Evolutionary conservation across 2,888 invertebrate genomes (phyloP), one percentile per base, ranked within the genome.

Genomic region (Ichneumoninae sp.): DNA sequence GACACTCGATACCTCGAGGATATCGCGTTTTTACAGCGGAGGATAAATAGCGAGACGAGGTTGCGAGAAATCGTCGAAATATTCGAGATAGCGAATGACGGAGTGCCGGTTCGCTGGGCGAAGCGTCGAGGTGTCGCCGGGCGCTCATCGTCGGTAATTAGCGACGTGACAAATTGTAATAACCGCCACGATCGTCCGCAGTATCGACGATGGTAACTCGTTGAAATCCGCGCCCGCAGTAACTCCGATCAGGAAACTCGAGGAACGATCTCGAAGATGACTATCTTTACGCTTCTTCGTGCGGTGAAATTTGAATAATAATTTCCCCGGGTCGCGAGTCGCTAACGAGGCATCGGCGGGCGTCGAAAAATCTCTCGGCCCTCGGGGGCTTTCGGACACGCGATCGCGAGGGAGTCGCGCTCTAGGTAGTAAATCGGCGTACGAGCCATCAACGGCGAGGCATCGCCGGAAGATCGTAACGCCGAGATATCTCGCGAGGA

Each of bases 331-430:
- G 50, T 76, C 52, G 66, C 78, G 71, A 22, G 76, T 47, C 71
- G 74, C 63, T 82, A 83, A 85, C 75, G 78, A 86, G 85, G 26
- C 63, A 81, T 84, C 78, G 81, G 63, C 70, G 65, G 80, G 83
- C 80, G 77, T 81, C 74, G 73, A 83, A 81, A 81, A 83, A 60
- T 60, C 13, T 81, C 74, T 76, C 77, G 80, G 75, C 73, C 80
- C 76, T 73, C 44, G n/a, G 83, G 79, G 70, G n/a, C 8, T 4
- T 66, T 47, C 65, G 19, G 26, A 80, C 79, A 81, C 83, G 80
- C 80, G 60, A 70, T 83, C 83, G 68, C 60, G 74, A 80, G 50
- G 75, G 74, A 74, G 33, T 65, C 19, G 13, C 19, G 50, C 60
- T 44, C 26, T n/a, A 74, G 63, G 36, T 16, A 3, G 40, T 47